Evolutionary conservation across 2,113 vertebrate genomes (phyloP), one percentile per base, ranked within the genome.

Genomic region (Dasyurus viverrinus): DNA sequence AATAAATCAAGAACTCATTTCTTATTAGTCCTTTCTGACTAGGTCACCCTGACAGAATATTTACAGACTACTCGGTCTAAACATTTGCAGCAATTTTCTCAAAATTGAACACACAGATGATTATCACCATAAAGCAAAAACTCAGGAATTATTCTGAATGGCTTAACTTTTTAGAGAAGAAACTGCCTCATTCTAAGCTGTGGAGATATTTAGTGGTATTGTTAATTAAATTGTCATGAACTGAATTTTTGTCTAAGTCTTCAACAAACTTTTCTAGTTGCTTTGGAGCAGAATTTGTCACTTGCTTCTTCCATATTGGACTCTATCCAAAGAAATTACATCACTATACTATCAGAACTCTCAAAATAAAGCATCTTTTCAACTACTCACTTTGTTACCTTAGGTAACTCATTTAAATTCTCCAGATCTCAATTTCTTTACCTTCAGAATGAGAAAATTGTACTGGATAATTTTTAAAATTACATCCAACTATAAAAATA

Each of bases 21-120:
- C 92, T 94, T 53, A 53, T 30, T 48, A 76, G 50, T 42, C 25
- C 27, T 94, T 53, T 23, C 42, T 54, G 12, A 50, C 48, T 57
- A 12, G 8, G 3, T 92, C 50, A 89, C 60, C 92, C 24, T 27
- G 53, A 47, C 3, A 93, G 24, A 42, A 92, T 90, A 54, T 93
- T 96, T 89, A 57, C 24, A 27, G 23, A 46, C 9, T 89, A 26
- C 9, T 93, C 90, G 93, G 53, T 30, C 53, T 50, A 19, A 94
- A 53, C 53, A 92, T 93, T 89, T 14, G n/a, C 9, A 93, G 42
- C 53, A 92, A 46, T 54, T 96, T 36, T 91, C 93, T 90, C 93
- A 93, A 84, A 93, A 93, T 57, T 57, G 91, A 84, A 94, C 84
- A 93, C 89, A 84, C 50, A 25, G 52, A 93, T 53, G 47, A 92